Evolutionary conservation across 2,113 vertebrate species (phyloP), one percentile per base, ranked within the genome.

Genomic region (Chlamydotis undulata): DNA sequence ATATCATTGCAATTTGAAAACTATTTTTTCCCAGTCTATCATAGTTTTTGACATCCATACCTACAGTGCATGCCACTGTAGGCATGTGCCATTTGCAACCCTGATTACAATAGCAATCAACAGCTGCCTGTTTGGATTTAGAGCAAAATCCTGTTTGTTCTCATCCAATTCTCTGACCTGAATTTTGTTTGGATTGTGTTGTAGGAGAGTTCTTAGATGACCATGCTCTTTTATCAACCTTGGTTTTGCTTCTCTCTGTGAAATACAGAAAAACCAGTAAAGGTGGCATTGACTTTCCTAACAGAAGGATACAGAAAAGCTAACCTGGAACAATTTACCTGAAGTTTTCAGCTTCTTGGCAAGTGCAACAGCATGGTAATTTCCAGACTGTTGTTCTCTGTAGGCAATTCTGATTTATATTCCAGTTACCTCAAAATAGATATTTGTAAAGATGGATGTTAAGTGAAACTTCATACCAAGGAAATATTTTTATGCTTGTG

Each of bases 401-500:
- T 49, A 33, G 31, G 9, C 28, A 59, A 25, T 39, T 86, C 14
- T 49, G 43, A 50, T 49, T 67, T 71, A 26, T 33, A 3, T 50
- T 56, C 87, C 15, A 4, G 7, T 53, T 81, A 50, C 26, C 9
- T 70, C 29, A 56, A 52, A 64, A 19, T 5, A 94, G 18, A 4
- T 55, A 12, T 61, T 53, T 7, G 6, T 45, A 22, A 81, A 74
- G 37, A 31, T 13, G 12, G 9, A 28, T 53, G 19, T 31, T 31
- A 76, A 57, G 10, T 75, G 57, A 41, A 69, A 33, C 7, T 78
- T 67, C 8, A 1, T 43, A 63, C 76, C 17, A 65, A 83, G 9
- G 0, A 33, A 70, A 77, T 63, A 7, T 3, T 57, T 93, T 65
- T 61, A 16, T 60, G 19, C 15, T 9, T 0, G 0, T 25, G 15